Conservation (phyloP, 2,113 vertebrate genomes). For the Nematolebias whitei region DNA sequence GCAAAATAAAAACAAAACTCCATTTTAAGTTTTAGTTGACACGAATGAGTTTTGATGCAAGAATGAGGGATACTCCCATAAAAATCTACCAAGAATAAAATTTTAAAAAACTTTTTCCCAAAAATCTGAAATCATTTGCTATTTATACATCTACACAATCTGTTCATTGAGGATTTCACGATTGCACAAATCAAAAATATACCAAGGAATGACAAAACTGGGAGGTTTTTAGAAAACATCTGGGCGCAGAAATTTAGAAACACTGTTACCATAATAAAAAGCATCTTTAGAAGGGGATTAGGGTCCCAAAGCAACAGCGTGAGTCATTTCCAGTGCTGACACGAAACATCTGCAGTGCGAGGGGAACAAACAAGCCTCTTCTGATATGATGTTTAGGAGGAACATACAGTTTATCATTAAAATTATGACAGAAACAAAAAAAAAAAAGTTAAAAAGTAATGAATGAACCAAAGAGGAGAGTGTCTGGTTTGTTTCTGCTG, state of each 20-base stretch:
- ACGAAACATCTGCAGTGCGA: constrained; percentile 51
- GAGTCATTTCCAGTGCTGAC: constrained; percentile 38
- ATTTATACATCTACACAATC: constrained; percentile 27
- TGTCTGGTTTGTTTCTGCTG: constrained; percentile 56
- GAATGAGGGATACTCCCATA: background rate
- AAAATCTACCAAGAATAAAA: background rate
- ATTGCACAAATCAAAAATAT: constrained; percentile 38
- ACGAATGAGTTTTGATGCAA: background rate
- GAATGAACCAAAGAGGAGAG: constrained; percentile 8
- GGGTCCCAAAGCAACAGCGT: constrained; percentile 21
- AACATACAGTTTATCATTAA: constrained; percentile 1
- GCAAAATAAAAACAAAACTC: too few species aligned
- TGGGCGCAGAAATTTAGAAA: constrained; percentile 11
- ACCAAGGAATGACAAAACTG: constrained; percentile 6
- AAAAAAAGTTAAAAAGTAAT: constrained; percentile 6
- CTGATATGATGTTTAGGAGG: constrained; percentile 7
- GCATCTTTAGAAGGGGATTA: constrained; percentile 36
- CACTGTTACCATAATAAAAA: constrained; percentile 34
- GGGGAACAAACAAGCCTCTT: constrained; percentile 11
- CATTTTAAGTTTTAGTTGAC: background rate
- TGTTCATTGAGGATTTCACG: constrained; percentile 24
- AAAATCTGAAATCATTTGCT: constrained; percentile 11
- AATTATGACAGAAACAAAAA: background rate
- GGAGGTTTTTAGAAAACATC: constrained; percentile 36
- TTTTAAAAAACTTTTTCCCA: background rate